These are phyloP conservation scores for Trachops cirrhosus DNA, from an alignment of 2,797 vertebrate species.

Conservation along the genomic window DNA sequence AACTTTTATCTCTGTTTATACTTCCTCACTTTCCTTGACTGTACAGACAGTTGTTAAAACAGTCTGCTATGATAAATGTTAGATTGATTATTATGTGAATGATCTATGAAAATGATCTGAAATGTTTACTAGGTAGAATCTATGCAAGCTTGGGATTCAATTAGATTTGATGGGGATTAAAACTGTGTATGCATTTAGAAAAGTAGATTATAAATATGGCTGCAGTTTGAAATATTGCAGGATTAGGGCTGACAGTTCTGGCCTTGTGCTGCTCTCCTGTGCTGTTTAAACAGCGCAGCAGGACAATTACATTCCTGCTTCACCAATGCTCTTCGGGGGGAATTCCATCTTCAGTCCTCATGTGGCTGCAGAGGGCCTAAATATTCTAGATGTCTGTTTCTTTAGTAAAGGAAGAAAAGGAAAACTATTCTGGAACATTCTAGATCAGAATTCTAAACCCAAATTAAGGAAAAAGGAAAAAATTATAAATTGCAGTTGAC, in stretches of 20 bases:
- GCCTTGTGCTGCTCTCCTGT: slow-evolving; percentile 37
- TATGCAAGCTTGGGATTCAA: neutral
- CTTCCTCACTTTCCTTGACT: neutral
- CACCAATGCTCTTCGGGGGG: neutral
- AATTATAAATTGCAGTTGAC: slow-evolving; percentile 10
- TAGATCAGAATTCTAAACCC: neutral
- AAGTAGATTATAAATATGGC: slow-evolving; percentile 14
- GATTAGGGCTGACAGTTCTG: neutral
- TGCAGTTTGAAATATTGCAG: neutral
- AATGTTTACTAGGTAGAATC: slow-evolving; percentile 5
- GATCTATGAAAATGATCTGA: neutral
- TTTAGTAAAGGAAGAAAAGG: slow-evolving; percentile 6
- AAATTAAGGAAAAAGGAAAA: slow-evolving; percentile 15
- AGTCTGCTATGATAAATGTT: neutral
- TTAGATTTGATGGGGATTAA: slow-evolving; percentile 3
- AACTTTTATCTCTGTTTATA: slow-evolving; percentile 11
- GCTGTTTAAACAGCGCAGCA: neutral
- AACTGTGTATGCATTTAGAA: neutral
- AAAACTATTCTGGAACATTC: slow-evolving; percentile 28
- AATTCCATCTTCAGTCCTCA: slow-evolving; percentile 26
- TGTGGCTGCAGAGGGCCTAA: slow-evolving; percentile 20
- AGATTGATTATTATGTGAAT: neutral
- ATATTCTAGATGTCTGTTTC: neutral
- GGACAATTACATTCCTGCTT: neutral
- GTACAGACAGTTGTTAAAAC: neutral